A percentile compares a stretch with the other conserved stretches of the same genome.
Evolutionary conservation across 2,113 vertebrate species (phyloP).

Genomic region (Malurus alboscapulatus): DNA sequence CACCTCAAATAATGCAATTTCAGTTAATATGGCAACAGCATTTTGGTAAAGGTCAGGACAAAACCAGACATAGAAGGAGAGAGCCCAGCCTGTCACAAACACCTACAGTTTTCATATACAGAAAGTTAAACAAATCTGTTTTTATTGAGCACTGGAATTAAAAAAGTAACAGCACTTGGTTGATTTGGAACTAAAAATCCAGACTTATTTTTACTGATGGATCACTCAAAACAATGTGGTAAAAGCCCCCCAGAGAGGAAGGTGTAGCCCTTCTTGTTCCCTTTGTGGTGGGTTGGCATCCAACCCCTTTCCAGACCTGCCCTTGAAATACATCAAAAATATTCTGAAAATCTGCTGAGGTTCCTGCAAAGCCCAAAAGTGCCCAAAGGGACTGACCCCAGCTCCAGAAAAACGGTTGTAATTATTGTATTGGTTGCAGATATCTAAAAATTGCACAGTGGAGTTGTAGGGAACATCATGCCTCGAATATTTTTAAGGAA

Average conservation of each 20-base stretch:
- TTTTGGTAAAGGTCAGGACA: neutral
- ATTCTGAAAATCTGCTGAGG: neutral
- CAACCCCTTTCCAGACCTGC: neutral
- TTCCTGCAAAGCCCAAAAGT: neutral
- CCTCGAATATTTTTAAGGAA: neutral
- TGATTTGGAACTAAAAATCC: conserved; percentile 20
- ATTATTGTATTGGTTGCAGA: neutral
- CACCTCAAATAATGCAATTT: neutral
- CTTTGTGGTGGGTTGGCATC: neutral
- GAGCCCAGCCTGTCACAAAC: neutral
- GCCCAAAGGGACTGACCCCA: neutral
- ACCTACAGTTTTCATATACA: neutral
- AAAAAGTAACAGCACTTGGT: conserved; percentile 49
- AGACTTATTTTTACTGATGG: neutral
- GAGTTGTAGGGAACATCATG: neutral
- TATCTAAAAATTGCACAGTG: neutral
- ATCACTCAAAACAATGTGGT: neutral
- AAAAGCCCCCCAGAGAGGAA: neutral
- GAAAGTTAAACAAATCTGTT: neutral
- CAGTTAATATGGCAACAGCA: neutral
- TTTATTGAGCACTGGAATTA: conserved; percentile 52
- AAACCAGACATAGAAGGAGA: neutral
- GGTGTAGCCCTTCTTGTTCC: neutral
- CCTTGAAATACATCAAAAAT: neutral
- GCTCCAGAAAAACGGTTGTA: neutral